A percentile compares a stretch with the other conserved stretches of the same genome.
phyloP scores from a whole-genome alignment of 2,888 invertebrate species.

The Ophion costatus region DNA sequence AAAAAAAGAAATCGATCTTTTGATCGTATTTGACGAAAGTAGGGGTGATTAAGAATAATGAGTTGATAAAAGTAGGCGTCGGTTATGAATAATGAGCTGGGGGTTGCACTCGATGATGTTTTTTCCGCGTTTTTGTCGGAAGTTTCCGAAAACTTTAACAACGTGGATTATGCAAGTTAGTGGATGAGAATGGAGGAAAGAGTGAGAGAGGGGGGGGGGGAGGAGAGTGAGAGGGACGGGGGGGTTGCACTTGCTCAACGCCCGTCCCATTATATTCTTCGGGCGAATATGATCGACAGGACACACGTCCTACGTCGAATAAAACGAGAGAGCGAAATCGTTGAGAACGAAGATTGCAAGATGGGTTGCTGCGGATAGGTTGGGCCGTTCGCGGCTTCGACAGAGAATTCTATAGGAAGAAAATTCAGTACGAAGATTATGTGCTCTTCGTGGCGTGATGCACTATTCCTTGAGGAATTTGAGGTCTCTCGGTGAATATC shows the following conservation, averaged over 20 bases:
- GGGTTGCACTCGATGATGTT: background rate
- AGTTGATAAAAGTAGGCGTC: too few relatives aligned
- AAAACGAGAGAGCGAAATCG: conserved; percentile 42
- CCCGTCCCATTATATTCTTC: conserved; percentile 27
- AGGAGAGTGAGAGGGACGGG: background rate
- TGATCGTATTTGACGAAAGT: too few relatives aligned
- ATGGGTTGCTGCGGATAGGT: background rate
- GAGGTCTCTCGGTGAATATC: conserved; percentile 47
- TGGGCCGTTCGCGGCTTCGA: background rate
- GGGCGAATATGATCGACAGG: conserved; percentile 23
- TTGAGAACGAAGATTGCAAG: conserved; percentile 8
- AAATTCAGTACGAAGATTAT: conserved; percentile 63
- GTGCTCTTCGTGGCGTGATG: conserved; percentile 43
- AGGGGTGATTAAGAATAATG: too few relatives aligned
- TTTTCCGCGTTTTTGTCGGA: background rate
- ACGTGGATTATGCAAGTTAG: background rate
- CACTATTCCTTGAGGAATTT: conserved; percentile 60
- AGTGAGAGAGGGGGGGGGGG: too few relatives aligned
- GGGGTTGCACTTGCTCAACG: conserved; percentile 15
- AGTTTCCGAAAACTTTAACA: conserved; percentile 3
- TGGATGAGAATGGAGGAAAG: too few relatives aligned
- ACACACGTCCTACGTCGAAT: conserved; percentile 34
- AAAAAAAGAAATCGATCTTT: too few relatives aligned
- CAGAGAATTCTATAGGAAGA: conserved; percentile 42
- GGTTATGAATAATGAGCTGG: background rate